Evolutionary conservation across 2,888 invertebrate genomes (phyloP).

Genomic region (Aleiodes leptofemur): DNA sequence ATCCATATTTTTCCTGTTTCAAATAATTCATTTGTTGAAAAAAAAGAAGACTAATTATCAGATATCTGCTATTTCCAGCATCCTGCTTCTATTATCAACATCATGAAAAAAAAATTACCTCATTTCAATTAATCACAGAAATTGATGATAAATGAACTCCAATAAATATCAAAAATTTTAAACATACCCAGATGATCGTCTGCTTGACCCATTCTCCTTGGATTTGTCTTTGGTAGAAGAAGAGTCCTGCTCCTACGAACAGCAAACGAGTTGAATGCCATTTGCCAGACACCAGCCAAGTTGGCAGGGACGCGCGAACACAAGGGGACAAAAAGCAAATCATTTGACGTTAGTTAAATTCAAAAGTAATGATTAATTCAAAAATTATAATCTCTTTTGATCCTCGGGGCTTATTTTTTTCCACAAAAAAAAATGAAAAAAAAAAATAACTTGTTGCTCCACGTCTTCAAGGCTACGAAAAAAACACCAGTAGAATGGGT

Average conservation of each 20-base stretch:
- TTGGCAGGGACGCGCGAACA: slow-evolving; percentile 74
- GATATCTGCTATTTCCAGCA: background rate
- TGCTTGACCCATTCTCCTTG: slow-evolving; percentile 80
- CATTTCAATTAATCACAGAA: slow-evolving; percentile 5
- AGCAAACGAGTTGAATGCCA: slow-evolving; percentile 74
- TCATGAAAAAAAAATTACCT: background rate
- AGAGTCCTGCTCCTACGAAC: slow-evolving; percentile 73
- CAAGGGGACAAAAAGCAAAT: slow-evolving; percentile 75
- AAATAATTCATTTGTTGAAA: too few relatives aligned
- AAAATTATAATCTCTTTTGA: slow-evolving; percentile 35
- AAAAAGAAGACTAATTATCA: too few relatives aligned
- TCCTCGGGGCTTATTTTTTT: slow-evolving; percentile 42
- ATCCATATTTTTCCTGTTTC: too few relatives aligned
- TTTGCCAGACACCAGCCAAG: slow-evolving; percentile 70
- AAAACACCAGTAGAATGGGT: background rate
- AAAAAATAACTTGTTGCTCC: slow-evolving; percentile 47
- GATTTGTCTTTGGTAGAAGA: slow-evolving; percentile 72
- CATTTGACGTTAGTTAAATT: slow-evolving; percentile 68
- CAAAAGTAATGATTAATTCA: slow-evolving; percentile 44
- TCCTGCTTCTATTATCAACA: background rate
- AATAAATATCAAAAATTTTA: background rate
- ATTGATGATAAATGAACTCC: background rate
- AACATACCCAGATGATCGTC: slow-evolving; percentile 78
- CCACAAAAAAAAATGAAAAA: slow-evolving; percentile 42
- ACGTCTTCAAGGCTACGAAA: background rate